Percentiles rank a stretch among this genome's conserved stretches.
These are phyloP conservation scores for Phoebastria nigripes DNA, from an alignment of 2,797 vertebrate species.

Conservation along the genomic window DNA sequence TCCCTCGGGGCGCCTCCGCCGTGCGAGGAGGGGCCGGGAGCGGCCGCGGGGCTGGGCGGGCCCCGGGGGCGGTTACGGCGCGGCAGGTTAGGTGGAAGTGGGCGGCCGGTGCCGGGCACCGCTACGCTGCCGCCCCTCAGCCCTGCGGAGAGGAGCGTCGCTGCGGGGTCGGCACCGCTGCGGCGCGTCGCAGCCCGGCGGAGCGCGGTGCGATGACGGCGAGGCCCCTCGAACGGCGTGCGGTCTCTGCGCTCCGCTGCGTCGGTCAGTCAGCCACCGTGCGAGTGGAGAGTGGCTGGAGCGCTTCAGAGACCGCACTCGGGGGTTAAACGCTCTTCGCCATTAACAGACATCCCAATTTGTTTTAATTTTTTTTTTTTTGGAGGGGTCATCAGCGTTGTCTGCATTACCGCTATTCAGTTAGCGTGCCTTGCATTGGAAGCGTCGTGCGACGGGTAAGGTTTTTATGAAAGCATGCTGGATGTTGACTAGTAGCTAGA, in stretches of 20 bases:
- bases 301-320: not conserved
- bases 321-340: too few species aligned
- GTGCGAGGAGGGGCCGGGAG: too few species aligned
- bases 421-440: fast-evolving
- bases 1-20: not conserved
- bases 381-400: not conserved
- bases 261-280: too few species aligned
- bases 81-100: not conserved
- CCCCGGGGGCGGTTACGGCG: too few species aligned
- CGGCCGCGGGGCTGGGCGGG: not conserved
- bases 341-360: fast-evolving
- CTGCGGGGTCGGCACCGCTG: too few species aligned
- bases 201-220: not conserved
- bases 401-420: fast-evolving
- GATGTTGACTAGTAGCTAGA: fast-evolving
- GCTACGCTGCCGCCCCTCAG: not conserved
- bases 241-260: not conserved
- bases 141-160: not conserved
- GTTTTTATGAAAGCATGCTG: fast-evolving
- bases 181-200: too few species aligned
- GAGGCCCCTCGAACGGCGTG: not conserved
- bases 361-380: too few species aligned
- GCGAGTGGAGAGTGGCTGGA: not conserved
- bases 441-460: fast-evolving
- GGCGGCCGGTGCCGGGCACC: not conserved